These are phyloP conservation scores for Aviceda subcristata DNA, from an alignment of 2,113 vertebrate species.

Conservation along the genomic window DNA sequence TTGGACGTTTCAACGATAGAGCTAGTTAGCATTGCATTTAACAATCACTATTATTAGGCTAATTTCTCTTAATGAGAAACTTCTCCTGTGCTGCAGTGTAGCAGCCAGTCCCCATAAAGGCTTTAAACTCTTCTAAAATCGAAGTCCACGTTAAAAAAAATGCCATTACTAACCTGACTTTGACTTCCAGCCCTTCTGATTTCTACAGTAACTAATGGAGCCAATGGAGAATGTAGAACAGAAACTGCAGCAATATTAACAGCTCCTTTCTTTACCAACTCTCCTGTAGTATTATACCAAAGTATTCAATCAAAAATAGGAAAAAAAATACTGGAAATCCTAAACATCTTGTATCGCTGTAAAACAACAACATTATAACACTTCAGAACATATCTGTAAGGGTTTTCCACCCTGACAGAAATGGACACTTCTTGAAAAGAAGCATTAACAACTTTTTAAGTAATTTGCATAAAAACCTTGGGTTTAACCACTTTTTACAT, in stretches of 20 bases:
- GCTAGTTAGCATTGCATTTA: not conserved
- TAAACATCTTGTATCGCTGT: not conserved
- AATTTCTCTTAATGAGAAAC: not conserved
- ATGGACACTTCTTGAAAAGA: not conserved
- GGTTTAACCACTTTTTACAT: not conserved
- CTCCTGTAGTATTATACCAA: not conserved
- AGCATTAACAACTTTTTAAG: not conserved
- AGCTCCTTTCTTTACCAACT: not conserved
- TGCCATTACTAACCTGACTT: not conserved
- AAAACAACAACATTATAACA: not conserved
- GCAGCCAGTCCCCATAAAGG: not conserved
- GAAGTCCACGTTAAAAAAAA: not conserved
- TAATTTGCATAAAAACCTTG: not conserved
- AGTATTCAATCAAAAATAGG: not conserved
- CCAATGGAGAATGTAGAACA: not conserved
- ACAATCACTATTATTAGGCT: not conserved
- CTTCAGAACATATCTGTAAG: not conserved
- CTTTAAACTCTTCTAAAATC: not conserved
- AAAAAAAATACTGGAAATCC: not conserved
- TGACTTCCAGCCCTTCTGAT: not conserved
- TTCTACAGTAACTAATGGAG: not conserved
- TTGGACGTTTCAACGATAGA: not conserved
- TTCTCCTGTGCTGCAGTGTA: not conserved
- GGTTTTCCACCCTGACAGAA: not conserved
- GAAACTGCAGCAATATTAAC: not conserved